Base-by-base conservation (phyloP, 2,888 invertebrate species). In the Sminthurinus aureus region DNA sequence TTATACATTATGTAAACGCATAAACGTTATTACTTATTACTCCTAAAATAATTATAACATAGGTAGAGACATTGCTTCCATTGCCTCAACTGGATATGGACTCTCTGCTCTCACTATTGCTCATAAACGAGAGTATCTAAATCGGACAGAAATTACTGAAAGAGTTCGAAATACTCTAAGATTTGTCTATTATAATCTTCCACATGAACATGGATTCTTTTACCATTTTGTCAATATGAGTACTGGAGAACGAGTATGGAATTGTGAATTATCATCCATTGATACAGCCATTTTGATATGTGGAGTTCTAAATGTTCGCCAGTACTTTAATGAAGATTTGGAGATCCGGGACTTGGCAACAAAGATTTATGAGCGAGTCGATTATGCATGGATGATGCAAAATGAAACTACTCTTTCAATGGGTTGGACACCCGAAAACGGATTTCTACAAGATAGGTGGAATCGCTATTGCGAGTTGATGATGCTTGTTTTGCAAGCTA, bases 41-140 rank as follows among this genome's bases (percentile, higher is more conserved):
- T 38, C 6, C 38, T 38, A n/a, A n/a, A n/a, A n/a, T n/a, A n/a
- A n/a, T n/a, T n/a, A n/a, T n/a, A n/a, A n/a, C n/a, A n/a, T n/a
- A 38, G 38, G 38, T 18, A 74, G 86, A 26, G 81, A 85, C 24
- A 82, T 88, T n/a, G 84, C 87, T 12, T 83, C 79, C 51, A 85
- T 87, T 20, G 88, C 88, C n/a, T 84, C 87, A 0, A 88, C 88
- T 0, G 87, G 88, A 13, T 88, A 85, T 71, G 88, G 88, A 0
- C 78, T 88, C 4, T 84, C 86, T 3, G 85, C 84, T 0, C 73
- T 88, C 12, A 84, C 86, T 8, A 87, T 88, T 50, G 88, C 86
- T 18, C 85, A 87, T 69, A 82, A 85, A 64, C 58, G 88, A n/a
- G 74, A 84, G 0, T 87, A 85, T 74, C 18, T 52, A 22, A 69